Conservation (phyloP, 2,888 invertebrate species). For the Limnephilus rhombicus region DNA sequence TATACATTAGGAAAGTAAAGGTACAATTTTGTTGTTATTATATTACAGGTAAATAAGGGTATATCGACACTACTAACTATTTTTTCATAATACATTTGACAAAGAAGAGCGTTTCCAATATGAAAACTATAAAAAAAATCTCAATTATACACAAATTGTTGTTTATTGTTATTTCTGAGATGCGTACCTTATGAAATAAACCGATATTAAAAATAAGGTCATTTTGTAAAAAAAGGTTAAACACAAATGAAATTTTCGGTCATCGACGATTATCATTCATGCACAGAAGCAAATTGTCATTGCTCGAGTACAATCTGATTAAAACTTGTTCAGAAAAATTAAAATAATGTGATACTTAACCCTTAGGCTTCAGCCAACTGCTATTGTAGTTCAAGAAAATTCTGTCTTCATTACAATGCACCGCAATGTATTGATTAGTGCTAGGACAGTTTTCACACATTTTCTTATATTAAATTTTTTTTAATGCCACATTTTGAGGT, state of each 20-base stretch:
- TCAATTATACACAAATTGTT: conserved; percentile 47
- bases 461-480: not conserved
- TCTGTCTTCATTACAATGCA: not conserved
- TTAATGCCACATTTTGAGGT: too few relatives aligned
- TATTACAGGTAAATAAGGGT: conserved; percentile 29
- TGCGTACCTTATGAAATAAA: conserved; percentile 67
- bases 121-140: conserved; percentile 64
- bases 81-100: conserved; percentile 54
- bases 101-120: conserved; percentile 65
- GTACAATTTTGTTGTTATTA: conserved; percentile 53
- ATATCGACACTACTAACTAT: conserved; percentile 33
- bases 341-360: not conserved
- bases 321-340: not conserved
- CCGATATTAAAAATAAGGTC: conserved; percentile 18
- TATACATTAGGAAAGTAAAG: conserved; percentile 47
- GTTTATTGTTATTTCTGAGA: conserved; percentile 61
- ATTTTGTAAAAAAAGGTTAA: conserved; percentile 8
- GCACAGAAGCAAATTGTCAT: not conserved
- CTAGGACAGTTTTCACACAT: not conserved
- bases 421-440: not conserved
- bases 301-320: not conserved
- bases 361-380: not conserved
- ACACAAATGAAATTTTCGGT: conserved; percentile 24
- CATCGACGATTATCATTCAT: not conserved
- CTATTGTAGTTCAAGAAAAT: not conserved